Percentiles rank a stretch among this genome's conserved stretches.
These are phyloP conservation scores for Aldrovandia affinis DNA, from an alignment of 2,797 vertebrate species.

Conservation along the genomic window DNA sequence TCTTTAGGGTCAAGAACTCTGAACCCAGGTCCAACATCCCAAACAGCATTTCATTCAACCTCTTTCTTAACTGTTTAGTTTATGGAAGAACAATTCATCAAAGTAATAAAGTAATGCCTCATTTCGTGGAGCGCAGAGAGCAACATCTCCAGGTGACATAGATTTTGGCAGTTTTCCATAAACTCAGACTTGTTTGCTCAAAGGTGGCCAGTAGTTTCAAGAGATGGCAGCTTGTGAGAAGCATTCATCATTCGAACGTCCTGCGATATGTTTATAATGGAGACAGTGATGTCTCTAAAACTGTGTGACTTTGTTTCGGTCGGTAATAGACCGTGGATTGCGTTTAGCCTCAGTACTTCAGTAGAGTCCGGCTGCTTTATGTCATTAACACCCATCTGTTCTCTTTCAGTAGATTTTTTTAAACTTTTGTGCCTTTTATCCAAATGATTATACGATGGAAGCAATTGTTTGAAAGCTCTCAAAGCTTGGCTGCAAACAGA, in stretches of 20 bases:
- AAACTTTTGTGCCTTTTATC: background rate
- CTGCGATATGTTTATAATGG: background rate
- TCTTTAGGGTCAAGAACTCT: too few species aligned
- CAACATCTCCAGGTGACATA: too few species aligned
- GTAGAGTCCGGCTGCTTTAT: background rate
- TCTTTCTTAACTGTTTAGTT: background rate
- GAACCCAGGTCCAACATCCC: background rate
- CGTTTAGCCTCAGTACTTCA: background rate
- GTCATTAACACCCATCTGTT: background rate
- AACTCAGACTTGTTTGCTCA: background rate
- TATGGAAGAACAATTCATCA: background rate
- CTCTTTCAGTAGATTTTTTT: background rate
- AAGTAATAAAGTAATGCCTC: background rate
- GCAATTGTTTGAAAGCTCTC: background rate
- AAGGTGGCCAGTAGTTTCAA: background rate
- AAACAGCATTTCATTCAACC: background rate
- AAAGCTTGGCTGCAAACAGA: background rate
- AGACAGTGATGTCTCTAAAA: background rate
- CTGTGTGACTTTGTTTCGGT: background rate
- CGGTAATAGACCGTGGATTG: background rate
- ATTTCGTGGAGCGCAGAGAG: too few species aligned
- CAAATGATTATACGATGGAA: background rate
- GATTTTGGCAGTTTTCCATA: too few species aligned
- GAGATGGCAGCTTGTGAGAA: background rate
- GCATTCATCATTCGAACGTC: background rate